phyloP scores from a whole-genome alignment of 1,140 invertebrate species.

The Drosophila murphyi region DNA sequence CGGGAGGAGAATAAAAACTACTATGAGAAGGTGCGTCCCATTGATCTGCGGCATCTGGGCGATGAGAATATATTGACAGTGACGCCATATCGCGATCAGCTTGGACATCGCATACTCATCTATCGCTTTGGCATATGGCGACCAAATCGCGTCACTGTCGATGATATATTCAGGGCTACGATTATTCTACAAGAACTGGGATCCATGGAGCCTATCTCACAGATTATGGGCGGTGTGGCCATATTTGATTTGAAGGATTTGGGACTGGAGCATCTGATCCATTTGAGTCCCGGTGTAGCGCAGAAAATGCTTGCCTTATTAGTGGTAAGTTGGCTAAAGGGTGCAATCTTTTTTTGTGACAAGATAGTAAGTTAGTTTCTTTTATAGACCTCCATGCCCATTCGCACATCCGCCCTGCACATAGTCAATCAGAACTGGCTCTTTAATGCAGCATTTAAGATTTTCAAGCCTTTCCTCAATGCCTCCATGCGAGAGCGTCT shows the following conservation, averaged over 20 bases:
- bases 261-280: conserved; percentile 89
- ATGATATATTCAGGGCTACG: conserved; percentile 90
- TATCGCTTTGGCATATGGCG: conserved; percentile 88
- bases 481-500: conserved; percentile 88
- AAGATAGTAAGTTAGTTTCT: background rate
- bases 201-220: conserved; percentile 89
- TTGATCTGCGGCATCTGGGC: conserved; percentile 88
- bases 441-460: conserved; percentile 90
- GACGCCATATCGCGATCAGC: conserved; percentile 90
- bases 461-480: conserved; percentile 91
- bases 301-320: conserved; percentile 88
- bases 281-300: conserved; percentile 89
- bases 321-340: conserved; percentile 86
- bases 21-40: conserved; percentile 88
- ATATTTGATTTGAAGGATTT: conserved; percentile 91
- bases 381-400: conserved; percentile 89
- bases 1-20: conserved; percentile 90
- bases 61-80: conserved; percentile 89
- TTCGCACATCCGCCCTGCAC: conserved; percentile 90
- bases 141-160: conserved; percentile 87
- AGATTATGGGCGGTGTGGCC: conserved; percentile 91
- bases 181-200: conserved; percentile 90
- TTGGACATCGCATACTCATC: conserved; percentile 84
- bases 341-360: background rate
- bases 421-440: conserved; percentile 92